Evolutionary conservation across 2,888 invertebrate genomes (phyloP).

Genomic region (Chaetogeoica ovagalla): DNA sequence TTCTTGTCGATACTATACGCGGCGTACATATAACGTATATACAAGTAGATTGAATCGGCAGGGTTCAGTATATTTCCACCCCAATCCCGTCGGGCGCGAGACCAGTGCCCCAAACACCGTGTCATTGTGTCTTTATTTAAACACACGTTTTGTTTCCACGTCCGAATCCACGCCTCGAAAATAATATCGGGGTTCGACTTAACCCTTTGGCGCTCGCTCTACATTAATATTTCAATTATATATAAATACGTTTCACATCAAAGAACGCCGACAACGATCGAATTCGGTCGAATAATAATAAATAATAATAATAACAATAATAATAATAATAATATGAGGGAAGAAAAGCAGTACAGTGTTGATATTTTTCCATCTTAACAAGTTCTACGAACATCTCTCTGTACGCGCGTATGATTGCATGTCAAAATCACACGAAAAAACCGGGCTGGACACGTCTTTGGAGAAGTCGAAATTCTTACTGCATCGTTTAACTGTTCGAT

Average conservation of each 20-base stretch:
- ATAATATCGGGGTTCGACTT: neutral
- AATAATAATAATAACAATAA: too few species aligned
- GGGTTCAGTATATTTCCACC: neutral
- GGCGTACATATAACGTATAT: neutral
- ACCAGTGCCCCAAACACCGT: neutral
- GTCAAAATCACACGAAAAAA: too few species aligned
- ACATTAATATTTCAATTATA: neutral
- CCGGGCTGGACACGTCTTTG: too few species aligned
- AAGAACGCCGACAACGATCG: constrained; percentile 25
- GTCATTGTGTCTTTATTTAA: neutral
- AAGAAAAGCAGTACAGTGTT: neutral
- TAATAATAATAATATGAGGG: too few species aligned
- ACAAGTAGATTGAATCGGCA: neutral
- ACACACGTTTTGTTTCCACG: constrained; percentile 17
- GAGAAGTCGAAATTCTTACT: too few species aligned
- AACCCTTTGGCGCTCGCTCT: constrained; percentile 4
- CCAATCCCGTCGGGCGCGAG: neutral
- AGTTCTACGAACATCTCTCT: too few species aligned
- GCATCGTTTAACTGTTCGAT: too few species aligned
- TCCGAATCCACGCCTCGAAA: neutral
- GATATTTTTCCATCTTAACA: neutral
- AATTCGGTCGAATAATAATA: neutral
- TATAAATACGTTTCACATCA: neutral
- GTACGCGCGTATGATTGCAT: too few species aligned
- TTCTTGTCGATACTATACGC: neutral